These are phyloP conservation scores for Zelostemma sp. DNA, from an alignment of 1,140 invertebrate genomes.

Conservation along the genomic window DNA sequence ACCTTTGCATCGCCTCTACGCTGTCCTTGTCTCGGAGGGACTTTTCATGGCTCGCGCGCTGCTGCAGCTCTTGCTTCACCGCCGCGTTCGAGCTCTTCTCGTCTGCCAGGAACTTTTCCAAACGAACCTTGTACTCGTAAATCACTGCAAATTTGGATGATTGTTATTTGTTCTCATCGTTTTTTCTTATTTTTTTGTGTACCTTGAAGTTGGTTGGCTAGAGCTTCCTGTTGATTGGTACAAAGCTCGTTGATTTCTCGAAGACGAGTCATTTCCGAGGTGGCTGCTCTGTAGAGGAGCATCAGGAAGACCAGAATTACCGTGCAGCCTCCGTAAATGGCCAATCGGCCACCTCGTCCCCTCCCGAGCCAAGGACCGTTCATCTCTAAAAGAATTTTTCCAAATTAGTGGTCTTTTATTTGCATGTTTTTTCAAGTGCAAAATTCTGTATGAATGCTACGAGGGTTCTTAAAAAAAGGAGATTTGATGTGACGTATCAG, in stretches of 20 bases:
- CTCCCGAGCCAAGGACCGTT: conserved; percentile 65
- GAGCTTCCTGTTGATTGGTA: conserved; percentile 65
- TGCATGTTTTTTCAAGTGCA: too few relatives aligned
- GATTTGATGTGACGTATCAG: too few relatives aligned
- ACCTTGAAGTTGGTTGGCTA: conserved; percentile 69
- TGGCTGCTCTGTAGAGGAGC: conserved; percentile 62
- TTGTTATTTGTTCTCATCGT: not conserved
- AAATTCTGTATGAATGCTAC: too few relatives aligned
- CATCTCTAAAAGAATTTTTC: conserved; percentile 61
- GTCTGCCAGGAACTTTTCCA: conserved; percentile 70
- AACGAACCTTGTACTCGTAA: conserved; percentile 69
- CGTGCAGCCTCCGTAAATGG: conserved; percentile 59
- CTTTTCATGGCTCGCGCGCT: conserved; percentile 66
- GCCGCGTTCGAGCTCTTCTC: conserved; percentile 69
- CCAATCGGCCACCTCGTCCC: conserved; percentile 63
- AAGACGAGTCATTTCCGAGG: conserved; percentile 64
- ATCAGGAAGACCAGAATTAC: conserved; percentile 59
- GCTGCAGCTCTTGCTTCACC: conserved; percentile 67
- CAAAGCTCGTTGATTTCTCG: conserved; percentile 63
- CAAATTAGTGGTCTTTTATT: too few relatives aligned
- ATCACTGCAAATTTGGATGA: conserved; percentile 61
- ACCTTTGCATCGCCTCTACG: conserved; percentile 66
- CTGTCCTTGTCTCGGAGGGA: conserved; percentile 66
- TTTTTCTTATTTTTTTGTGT: conserved; percentile 4
- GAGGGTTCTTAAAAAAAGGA: too few relatives aligned